Base-by-base conservation (phyloP, 2,113 vertebrate species). In the Engystomops pustulosus region DNA sequence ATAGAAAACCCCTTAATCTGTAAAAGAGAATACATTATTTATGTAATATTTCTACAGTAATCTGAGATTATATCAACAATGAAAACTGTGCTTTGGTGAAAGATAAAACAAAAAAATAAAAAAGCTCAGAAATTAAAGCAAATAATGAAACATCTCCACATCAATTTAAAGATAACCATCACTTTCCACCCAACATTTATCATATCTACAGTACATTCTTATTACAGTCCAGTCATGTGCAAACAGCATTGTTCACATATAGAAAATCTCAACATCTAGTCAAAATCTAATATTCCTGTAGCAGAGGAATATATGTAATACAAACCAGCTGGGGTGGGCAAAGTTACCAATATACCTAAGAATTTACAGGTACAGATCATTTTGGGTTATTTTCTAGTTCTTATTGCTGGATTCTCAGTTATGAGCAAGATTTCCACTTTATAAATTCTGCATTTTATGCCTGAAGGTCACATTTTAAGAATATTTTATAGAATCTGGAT, bases 101-200 rank as follows among this genome's bases (percentile, higher is more conserved):
- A 71, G 36, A 34, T 36, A 20, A 69, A 69, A 12, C 3, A 20
- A 68, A 69, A 47, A 15, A 70, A 12, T 10, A 38, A 20, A 36
- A 68, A 70, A 70, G 68, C 32, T 70, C 3, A 25, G 12, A 47
- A 72, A 72, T 44, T 3, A 72, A 47, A 25, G 10, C 23, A 72
- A 45, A 65, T n/a, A 15, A 65, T 65, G 30, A 62, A 71, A 68
- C 36, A 3, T 44, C 27, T 41, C 34, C 38, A 47, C 41, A 34
- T 65, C 34, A 79, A 45, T 65, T 62, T 79, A 79, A 60, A 79
- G 53, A 60, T 79, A 44, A 60, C 30, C 53, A 79, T 79, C 76
- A 23, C 18, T 41, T 79, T 38, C 34, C 8, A 36, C 20, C 55
- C 12, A 7, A 27, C 34, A 38, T 68, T 32, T 32, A 30, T 68